Conservation (phyloP, 1,140 invertebrate species). For the Diplogasteroides magnus region DNA sequence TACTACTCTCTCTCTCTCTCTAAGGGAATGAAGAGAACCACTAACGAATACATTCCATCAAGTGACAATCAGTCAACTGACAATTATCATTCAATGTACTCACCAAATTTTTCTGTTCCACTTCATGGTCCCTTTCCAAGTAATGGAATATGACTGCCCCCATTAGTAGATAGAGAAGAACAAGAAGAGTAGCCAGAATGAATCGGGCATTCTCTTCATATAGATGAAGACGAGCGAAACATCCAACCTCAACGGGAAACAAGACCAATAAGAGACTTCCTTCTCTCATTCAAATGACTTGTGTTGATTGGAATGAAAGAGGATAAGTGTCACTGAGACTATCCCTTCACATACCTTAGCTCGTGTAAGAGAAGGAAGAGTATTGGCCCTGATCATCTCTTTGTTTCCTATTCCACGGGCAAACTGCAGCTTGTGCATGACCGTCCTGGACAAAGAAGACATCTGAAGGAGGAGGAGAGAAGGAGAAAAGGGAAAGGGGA, state of each 20-base stretch:
- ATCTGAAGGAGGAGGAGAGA: neutral
- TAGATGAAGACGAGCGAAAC: slow-evolving; percentile 22
- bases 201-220: slow-evolving; percentile 32
- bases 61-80: too few species aligned
- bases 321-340: neutral
- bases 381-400: slow-evolving; percentile 31
- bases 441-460: slow-evolving; percentile 15
- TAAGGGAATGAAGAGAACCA: slow-evolving; percentile 8
- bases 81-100: neutral
- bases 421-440: slow-evolving; percentile 35
- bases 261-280: too few species aligned
- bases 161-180: slow-evolving; percentile 18
- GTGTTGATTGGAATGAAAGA: neutral
- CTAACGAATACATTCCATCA: slow-evolving; percentile 1
- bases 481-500: neutral
- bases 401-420: slow-evolving; percentile 24
- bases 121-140: slow-evolving; percentile 16
- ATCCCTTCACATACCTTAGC: slow-evolving; percentile 21
- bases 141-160: slow-evolving; percentile 19
- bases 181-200: slow-evolving; percentile 9
- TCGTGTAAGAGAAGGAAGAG: slow-evolving; percentile 24
- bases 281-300: too few species aligned
- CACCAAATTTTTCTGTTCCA: slow-evolving; percentile 21
- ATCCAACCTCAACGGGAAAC: slow-evolving; percentile 31
- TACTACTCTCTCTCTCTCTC: neutral